Evolutionary conservation across 2,888 invertebrate genomes (phyloP).

Genomic region (Gastracanthus pulcherrimus): DNA sequence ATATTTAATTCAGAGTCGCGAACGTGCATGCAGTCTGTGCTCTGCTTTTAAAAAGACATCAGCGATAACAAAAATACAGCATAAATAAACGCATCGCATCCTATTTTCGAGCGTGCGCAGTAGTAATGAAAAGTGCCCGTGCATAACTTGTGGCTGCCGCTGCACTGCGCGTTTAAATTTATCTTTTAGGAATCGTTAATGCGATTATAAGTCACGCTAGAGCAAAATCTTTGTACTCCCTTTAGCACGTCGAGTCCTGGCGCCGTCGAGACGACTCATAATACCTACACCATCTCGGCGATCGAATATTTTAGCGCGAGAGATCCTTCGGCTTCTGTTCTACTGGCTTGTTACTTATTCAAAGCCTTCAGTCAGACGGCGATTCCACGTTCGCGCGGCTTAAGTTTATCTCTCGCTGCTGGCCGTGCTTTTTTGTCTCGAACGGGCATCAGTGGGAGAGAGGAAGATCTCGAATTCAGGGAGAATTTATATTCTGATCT

Average conservation of each 20-base stretch:
- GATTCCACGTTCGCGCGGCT: not conserved
- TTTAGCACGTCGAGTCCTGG: not conserved
- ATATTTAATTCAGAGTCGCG: not conserved
- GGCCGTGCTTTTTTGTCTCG: not conserved
- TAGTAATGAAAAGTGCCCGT: too few species aligned
- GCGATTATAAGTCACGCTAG: slow-evolving; percentile 3
- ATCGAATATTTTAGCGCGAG: slow-evolving; percentile 30
- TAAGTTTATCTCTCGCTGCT: not conserved
- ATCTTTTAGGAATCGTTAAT: too few species aligned
- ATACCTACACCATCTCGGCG: not conserved
- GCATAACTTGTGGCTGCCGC: too few species aligned
- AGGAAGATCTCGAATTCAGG: not conserved
- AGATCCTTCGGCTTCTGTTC: slow-evolving; percentile 13
- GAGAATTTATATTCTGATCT: not conserved
- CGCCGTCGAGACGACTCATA: not conserved
- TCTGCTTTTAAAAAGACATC: not conserved
- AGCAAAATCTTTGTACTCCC: slow-evolving; percentile 23
- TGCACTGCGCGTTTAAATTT: too few species aligned
- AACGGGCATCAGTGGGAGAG: not conserved
- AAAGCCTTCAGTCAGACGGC: slow-evolving; percentile 19
- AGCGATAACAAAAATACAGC: too few species aligned
- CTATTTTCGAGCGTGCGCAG: too few species aligned
- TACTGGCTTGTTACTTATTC: slow-evolving; percentile 28
- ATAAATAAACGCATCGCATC: too few species aligned
- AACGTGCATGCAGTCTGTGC: too few species aligned